Base-by-base conservation (phyloP, 2,113 vertebrate genomes). In the Trichechus manatus region DNA sequence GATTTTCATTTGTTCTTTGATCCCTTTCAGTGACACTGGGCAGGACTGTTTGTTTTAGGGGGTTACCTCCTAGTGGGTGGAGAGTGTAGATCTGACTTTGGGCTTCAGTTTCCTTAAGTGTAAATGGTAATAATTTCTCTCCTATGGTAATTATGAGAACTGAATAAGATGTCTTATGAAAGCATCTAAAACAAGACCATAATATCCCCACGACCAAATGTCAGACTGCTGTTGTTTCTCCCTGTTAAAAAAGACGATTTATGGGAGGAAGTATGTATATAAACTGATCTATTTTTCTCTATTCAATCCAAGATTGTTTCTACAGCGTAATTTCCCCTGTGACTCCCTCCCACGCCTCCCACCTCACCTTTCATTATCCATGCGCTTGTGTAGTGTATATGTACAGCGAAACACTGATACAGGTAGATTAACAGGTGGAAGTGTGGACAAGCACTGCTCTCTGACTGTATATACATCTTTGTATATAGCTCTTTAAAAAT, bases 1-100 rank as follows among this genome's bases (percentile, higher is more conserved):
- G 70, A 44, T 83, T 89, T 91, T 91, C 79, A 91, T 96, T 95
- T 89, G 64, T 88, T 89, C 33, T 75, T 44, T 75, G 27, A 5
- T 85, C 66, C n/a, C 53, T 77, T 77, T 84, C 14, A 9, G 63
- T 8, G 31, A 91, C 47, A 82, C 85, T 80, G 42, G 1, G 25
- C 93, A 90, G 68, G 79, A 33, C 50, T 47, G 29, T n/a, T 42
- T 75, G 79, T 72, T 86, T 95, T 36, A 83, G 61, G 50, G 74
- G 20, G 53, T 72, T 87, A 81, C 2, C 56, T 13, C 2, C 56
- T 13, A 27, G 13, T 14, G 47, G 64, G 78, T 50, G 17, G 68
- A 93, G 74, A 36, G 22, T n/a, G 72, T 63, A n/a, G 22, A 47
- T 25, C 13, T 23, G 68, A 92, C 39, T 47, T 87, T 72, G 56